Percentiles rank a stretch among this genome's conserved stretches.
Conservation (phyloP, 2,797 vertebrate genomes). For the Poeciliopsis paucimaculata region DNA sequence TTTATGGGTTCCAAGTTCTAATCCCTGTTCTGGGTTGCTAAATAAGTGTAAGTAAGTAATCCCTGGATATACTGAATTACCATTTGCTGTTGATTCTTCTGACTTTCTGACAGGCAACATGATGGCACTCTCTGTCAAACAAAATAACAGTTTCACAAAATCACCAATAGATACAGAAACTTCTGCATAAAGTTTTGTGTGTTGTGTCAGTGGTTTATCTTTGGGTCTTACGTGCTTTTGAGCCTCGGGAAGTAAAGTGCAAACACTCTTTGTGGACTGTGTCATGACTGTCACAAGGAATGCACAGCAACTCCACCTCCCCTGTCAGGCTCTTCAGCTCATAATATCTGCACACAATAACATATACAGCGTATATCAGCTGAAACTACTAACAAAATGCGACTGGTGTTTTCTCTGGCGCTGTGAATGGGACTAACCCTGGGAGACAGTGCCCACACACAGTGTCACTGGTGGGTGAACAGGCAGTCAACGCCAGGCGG, state of each 20-base stretch:
- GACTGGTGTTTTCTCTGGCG: neutral
- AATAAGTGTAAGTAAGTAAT: no score
- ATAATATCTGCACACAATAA: conserved; percentile 58
- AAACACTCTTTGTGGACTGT: conserved; percentile 59
- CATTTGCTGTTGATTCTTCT: conserved; percentile 34
- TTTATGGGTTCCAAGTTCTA: no score
- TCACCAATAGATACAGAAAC: conserved; percentile 1
- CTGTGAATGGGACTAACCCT: conserved; percentile 41
- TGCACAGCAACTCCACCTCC: conserved; percentile 60
- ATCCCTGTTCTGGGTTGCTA: no score
- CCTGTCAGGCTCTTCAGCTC: conserved; percentile 67
- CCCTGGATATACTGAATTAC: conserved; percentile 15
- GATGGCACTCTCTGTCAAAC: conserved; percentile 32
- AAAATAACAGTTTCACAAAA: conserved; percentile 13
- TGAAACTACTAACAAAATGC: neutral
- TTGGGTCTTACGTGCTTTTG: conserved; percentile 39
- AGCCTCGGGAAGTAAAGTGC: conserved; percentile 12
- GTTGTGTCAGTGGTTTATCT: neutral
- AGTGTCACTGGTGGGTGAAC: conserved; percentile 42
- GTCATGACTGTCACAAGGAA: conserved; percentile 54
- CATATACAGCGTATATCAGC: neutral
- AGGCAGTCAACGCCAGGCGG: conserved; percentile 46
- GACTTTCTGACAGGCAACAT: neutral
- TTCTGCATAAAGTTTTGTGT: neutral
- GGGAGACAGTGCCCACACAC: conserved; percentile 58